Conservation (phyloP, 37 sponge, comb jelly and placozoan genomes). For the Spongilla lacustris region DNA sequence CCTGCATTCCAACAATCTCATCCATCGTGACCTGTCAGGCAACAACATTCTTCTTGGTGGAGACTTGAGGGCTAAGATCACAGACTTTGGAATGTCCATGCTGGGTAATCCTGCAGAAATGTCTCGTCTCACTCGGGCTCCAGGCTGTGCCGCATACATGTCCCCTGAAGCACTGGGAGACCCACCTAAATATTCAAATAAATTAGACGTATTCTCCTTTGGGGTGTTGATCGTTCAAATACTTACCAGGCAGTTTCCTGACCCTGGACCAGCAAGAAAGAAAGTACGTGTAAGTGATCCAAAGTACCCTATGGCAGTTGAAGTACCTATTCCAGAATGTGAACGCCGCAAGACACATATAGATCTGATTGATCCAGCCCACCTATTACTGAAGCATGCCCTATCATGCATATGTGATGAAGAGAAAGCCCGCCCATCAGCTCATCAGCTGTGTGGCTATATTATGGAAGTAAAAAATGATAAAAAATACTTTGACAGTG, state of each 20-base stretch:
- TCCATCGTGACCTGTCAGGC: conserved; percentile 48
- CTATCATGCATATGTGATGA: no score
- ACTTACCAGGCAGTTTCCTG: not conserved
- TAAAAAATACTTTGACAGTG: no score
- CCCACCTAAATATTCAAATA: not conserved
- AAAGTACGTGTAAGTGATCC: no score
- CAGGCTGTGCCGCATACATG: conserved; percentile 27
- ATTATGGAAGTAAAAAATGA: no score
- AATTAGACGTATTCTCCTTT: conserved; percentile 27
- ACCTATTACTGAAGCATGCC: no score
- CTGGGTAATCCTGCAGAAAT: not conserved
- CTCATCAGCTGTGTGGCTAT: no score
- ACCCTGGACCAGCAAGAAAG: not conserved
- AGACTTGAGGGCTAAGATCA: conserved; percentile 28
- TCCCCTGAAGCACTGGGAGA: conserved; percentile 15
- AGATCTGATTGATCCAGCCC: no score
- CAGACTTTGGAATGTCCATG: conserved; percentile 49
- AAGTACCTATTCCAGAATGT: no score
- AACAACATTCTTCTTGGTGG: conserved; percentile 43
- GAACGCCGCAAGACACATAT: no score
- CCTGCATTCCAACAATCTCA: conserved; percentile 31
- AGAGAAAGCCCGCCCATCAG: no score
- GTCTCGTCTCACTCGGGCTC: conserved; percentile 11
- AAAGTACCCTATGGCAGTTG: no score
- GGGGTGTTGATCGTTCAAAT: conserved; percentile 14